phyloP scores from a whole-genome alignment of 2,113 vertebrate species.

The Leptodactylus fuscus region DNA sequence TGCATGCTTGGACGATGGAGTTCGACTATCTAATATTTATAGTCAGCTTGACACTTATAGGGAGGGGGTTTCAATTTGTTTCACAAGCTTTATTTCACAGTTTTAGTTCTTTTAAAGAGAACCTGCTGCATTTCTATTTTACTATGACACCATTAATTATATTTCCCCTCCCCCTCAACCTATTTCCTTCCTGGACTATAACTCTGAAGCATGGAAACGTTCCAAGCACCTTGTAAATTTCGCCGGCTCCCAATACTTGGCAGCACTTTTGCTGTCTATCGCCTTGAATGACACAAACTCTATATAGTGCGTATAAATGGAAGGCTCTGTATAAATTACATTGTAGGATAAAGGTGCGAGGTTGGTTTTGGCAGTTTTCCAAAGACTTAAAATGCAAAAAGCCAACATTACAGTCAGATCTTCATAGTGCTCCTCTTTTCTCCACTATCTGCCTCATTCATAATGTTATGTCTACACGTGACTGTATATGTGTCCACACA shows the following conservation, averaged over 20 bases:
- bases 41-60: too few species aligned
- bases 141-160: background rate
- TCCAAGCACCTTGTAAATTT: conserved; percentile 13
- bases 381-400: background rate
- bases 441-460: too few species aligned
- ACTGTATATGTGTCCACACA: too few species aligned
- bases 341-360: background rate
- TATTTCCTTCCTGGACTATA: background rate
- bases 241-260: background rate
- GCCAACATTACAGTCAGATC: background rate
- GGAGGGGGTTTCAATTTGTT: too few species aligned
- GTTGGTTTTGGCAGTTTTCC: background rate
- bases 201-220: background rate
- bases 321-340: background rate
- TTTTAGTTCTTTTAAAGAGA: too few species aligned
- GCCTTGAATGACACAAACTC: background rate
- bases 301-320: background rate
- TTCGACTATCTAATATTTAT: too few species aligned
- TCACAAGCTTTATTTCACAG: too few species aligned
- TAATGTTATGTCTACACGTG: too few species aligned
- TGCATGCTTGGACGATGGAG: too few species aligned
- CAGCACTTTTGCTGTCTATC: background rate
- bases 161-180: background rate
- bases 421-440: background rate
- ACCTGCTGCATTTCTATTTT: background rate